Percentiles rank a stretch among this genome's conserved stretches.
Conservation (phyloP, 2,888 invertebrate genomes). For the Proisotoma minuta region DNA sequence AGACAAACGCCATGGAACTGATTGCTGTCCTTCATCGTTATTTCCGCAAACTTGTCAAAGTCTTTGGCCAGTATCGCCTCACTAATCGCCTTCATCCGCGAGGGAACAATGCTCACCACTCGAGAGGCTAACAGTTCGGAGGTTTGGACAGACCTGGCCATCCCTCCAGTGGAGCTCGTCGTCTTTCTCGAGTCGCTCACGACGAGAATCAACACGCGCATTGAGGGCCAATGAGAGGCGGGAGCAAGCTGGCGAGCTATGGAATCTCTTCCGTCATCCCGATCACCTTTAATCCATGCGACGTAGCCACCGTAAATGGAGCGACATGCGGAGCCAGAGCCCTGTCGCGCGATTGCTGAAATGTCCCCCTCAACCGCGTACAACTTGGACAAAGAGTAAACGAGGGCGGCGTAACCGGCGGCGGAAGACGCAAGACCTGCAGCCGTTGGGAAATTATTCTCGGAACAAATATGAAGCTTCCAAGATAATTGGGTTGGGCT, state of each 20-base stretch:
- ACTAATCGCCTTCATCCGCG: constrained; percentile 57
- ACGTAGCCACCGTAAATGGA: constrained; percentile 94
- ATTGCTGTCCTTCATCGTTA: constrained; percentile 97
- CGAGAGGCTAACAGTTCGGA: constrained; percentile 76
- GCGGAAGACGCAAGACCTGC: constrained; percentile 98
- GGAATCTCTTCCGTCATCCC: constrained; percentile 67
- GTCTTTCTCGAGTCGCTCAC: constrained; percentile 76
- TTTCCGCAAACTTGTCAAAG: constrained; percentile 79
- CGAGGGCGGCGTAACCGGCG: constrained; percentile 93
- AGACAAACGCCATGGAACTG: constrained; percentile 90
- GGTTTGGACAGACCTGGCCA: constrained; percentile 74
- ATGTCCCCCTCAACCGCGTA: constrained; percentile 70
- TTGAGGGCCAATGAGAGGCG: constrained; percentile 78
- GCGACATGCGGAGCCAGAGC: constrained; percentile 92
- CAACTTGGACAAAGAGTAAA: constrained; percentile 67
- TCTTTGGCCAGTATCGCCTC: constrained; percentile 64
- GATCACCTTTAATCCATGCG: constrained; percentile 73
- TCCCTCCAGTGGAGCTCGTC: constrained; percentile 80
- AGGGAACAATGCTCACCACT: constrained; percentile 66
- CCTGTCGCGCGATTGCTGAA: constrained; percentile 71
- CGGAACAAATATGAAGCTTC: constrained; percentile 69
- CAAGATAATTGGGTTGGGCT: constrained; percentile 27
- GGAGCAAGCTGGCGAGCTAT: constrained; percentile 69
- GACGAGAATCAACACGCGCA: constrained; percentile 83
- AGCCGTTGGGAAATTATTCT: constrained; percentile 97